Conservation (phyloP, 2,888 invertebrate species). For the Ophion ellenae region DNA sequence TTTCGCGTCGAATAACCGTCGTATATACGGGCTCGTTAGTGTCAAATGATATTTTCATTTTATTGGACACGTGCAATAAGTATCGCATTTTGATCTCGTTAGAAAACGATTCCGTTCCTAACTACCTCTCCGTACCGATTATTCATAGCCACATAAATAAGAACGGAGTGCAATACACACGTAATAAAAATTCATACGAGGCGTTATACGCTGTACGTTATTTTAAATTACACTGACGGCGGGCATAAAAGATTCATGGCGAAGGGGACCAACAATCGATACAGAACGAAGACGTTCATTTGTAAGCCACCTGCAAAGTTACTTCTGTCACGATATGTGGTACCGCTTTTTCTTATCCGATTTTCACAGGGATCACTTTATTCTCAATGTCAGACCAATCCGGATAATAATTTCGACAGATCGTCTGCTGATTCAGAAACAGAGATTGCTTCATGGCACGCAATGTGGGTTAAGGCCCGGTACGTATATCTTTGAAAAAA, state of each 20-base stretch:
- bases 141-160: slow-evolving; percentile 26
- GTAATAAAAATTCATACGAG: background rate
- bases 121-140: slow-evolving; percentile 23
- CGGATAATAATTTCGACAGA: background rate
- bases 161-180: background rate
- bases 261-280: slow-evolving; percentile 53
- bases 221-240: slow-evolving; percentile 37
- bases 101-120: slow-evolving; percentile 35
- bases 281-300: slow-evolving; percentile 29
- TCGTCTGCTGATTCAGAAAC: background rate
- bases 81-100: slow-evolving; percentile 31
- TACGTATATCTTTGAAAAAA: no score
- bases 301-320: slow-evolving; percentile 12
- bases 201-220: background rate
- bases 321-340: slow-evolving; percentile 8
- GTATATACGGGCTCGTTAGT: background rate
- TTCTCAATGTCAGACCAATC: background rate
- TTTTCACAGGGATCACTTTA: background rate
- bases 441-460: background rate
- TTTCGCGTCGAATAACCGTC: background rate
- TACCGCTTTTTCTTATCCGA: background rate
- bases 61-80: slow-evolving; percentile 1
- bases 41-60: background rate
- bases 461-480: no score
- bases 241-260: slow-evolving; percentile 55